Evolutionary conservation across 92 coral and sea anemone genomes (phyloP).

Genomic region (Hydrozoanthus gracilis): DNA sequence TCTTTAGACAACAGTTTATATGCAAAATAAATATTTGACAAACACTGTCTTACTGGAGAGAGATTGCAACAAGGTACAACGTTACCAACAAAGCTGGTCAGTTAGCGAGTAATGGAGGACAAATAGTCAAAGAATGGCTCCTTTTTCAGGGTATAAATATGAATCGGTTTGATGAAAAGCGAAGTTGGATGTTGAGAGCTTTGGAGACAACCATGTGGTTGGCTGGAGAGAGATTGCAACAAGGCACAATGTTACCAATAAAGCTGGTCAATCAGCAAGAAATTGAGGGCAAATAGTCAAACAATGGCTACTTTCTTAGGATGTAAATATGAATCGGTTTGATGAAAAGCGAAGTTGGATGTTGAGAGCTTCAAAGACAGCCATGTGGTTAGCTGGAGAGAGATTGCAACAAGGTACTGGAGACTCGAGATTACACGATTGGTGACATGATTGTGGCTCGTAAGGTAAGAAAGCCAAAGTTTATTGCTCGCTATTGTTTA

Average conservation of each 20-base stretch:
- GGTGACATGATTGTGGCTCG: conserved; percentile 65
- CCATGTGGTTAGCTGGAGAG: conserved; percentile 50
- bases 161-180: conserved; percentile 40
- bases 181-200: conserved; percentile 47
- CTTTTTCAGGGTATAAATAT: conserved; percentile 43
- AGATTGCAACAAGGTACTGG: conserved; percentile 52
- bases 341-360: conserved; percentile 33
- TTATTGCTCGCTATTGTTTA: too few relatives aligned
- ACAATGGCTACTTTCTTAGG: conserved; percentile 59
- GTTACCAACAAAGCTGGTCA: conserved; percentile 49
- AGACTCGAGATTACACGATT: conserved; percentile 43
- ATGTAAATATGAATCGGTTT: conserved; percentile 51
- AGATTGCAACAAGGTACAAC: conserved; percentile 44
- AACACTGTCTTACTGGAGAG: conserved; percentile 50
- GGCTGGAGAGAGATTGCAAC: conserved; percentile 56
- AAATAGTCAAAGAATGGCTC: conserved; percentile 62
- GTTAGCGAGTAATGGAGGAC: conserved; percentile 57
- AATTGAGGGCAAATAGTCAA: conserved; percentile 69
- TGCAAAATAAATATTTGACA: conserved; percentile 42
- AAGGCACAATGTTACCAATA: conserved; percentile 53
- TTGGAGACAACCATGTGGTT: conserved; percentile 42
- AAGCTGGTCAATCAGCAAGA: conserved; percentile 36
- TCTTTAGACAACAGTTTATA: too few relatives aligned
- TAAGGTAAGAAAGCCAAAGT: conserved; percentile 38
- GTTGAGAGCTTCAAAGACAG: conserved; percentile 46